These are phyloP conservation scores for Datnioides undecimradiatus DNA, from an alignment of 2,113 vertebrate species.

Conservation along the genomic window DNA sequence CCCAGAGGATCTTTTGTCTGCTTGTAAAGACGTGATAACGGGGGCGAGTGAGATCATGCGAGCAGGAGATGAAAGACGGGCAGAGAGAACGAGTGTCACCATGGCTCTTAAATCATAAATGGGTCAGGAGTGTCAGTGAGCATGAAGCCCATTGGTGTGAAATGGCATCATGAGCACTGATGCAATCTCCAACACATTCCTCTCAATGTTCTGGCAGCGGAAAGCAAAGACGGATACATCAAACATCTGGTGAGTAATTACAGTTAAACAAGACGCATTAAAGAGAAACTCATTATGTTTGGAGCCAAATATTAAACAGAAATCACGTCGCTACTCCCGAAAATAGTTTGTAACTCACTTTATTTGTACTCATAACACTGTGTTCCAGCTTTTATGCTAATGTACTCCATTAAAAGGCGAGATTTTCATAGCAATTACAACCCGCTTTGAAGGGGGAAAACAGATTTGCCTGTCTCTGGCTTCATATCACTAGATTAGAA, in stretches of 20 bases:
- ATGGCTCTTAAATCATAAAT: slow-evolving; percentile 75
- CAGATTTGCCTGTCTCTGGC: slow-evolving; percentile 64
- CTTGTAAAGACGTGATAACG: slow-evolving; percentile 69
- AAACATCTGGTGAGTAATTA: slow-evolving; percentile 64
- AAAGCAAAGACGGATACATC: slow-evolving; percentile 28
- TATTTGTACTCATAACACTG: slow-evolving; percentile 53
- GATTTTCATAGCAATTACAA: slow-evolving; percentile 68
- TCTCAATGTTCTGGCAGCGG: slow-evolving; percentile 45
- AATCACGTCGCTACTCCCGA: slow-evolving; percentile 19
- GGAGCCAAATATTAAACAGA: slow-evolving; percentile 46
- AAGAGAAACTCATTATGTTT: slow-evolving; percentile 27
- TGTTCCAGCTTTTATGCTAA: slow-evolving; percentile 70
- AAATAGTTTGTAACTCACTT: slow-evolving; percentile 64
- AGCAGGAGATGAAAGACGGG: slow-evolving; percentile 60
- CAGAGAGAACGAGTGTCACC: slow-evolving; percentile 52
- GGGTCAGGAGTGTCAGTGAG: slow-evolving; percentile 70
- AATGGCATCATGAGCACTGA: slow-evolving; percentile 54
- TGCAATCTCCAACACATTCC: slow-evolving; percentile 57
- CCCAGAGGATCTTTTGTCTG: slow-evolving; percentile 76
- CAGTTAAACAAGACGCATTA: slow-evolving; percentile 34
- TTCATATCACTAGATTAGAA: slow-evolving; percentile 75
- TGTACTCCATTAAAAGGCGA: slow-evolving; percentile 64
- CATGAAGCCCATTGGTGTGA: slow-evolving; percentile 59
- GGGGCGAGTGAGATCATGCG: slow-evolving; percentile 59
- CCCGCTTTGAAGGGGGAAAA: slow-evolving; percentile 55